phyloP scores from a whole-genome alignment of 2,113 vertebrate genomes.

The Tringa solitaria region DNA sequence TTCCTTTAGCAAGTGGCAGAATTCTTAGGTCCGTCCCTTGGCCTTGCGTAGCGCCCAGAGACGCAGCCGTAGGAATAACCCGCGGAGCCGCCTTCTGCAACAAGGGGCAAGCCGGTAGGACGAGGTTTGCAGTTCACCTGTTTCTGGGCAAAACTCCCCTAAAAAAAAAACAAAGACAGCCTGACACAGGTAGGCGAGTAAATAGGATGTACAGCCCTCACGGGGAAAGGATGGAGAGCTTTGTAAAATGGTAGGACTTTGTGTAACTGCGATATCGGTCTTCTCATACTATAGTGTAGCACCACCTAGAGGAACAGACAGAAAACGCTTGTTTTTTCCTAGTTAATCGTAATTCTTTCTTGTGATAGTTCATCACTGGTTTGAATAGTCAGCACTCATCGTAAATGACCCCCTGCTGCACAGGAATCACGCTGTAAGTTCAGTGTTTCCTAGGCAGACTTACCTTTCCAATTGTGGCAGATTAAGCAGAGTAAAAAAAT shows the following conservation, averaged over 20 bases:
- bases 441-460: neutral
- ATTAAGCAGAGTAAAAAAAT: neutral
- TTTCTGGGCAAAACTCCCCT: neutral
- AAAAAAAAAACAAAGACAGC: neutral
- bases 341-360: neutral
- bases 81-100: neutral
- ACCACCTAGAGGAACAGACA: neutral
- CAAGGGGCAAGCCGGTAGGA: neutral
- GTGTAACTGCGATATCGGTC: rapidly evolving
- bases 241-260: neutral
- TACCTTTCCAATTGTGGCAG: neutral
- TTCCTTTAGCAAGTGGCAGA: neutral
- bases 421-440: neutral
- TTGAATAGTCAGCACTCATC: neutral
- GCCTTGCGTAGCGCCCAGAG: neutral
- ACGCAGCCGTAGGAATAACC: neutral
- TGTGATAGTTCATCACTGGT: neutral
- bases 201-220: neutral
- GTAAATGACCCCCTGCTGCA: neutral
- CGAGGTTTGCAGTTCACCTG: neutral
- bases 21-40: neutral
- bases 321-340: neutral
- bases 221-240: neutral
- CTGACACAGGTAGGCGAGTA: neutral
- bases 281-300: neutral